Base-by-base conservation (phyloP, 2,113 vertebrate genomes). In the Struthidea cinerea region DNA sequence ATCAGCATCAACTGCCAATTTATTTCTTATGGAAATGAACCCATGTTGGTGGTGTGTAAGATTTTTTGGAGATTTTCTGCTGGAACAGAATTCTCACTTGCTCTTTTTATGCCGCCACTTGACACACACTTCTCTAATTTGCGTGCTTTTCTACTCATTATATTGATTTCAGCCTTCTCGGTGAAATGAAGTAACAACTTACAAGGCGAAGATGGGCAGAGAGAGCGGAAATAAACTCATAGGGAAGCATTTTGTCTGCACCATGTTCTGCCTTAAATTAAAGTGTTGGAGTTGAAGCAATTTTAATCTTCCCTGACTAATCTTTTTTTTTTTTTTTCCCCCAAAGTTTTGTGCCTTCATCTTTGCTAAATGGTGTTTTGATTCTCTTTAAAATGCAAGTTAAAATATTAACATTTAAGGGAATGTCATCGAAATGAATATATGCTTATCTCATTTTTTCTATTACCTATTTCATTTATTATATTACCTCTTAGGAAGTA, bases 11-110 rank as follows among this genome's bases (percentile, higher is more conserved):
- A 26, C 93, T 37, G 46, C 79, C 86, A 73, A 92, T 97, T 95
- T 94, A 79, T 94, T 97, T 95, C 93, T 89, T 95, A 94, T 96
- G 94, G 92, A 96, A 96, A 96, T 95, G 87, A 95, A 77, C 35
- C 90, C 39, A 68, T 14, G 1, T 19, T 87, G 75, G 76, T 13
- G 56, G 57, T 4, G 42, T 79, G 44, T 18, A 42, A 79, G 76
- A 49, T n/a, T 95, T 97, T 93, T 87, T 64, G 35, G 89, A 75
- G 84, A 49, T 94, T 96, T 96, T 96, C 75, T 93, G 76, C 91
- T 46, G 75, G 89, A 96, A 50, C 26, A 77, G 49, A 92, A 90
- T 93, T 80, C 87, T 94, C 87, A 22, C 65, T 93, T 95, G 84
- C 57, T 91, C 85, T 69, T 96, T 89, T 82, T 70, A 50, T 47